These are phyloP conservation scores for Dysdera silvatica DNA, from an alignment of 1,140 invertebrate species.

Conservation along the genomic window DNA sequence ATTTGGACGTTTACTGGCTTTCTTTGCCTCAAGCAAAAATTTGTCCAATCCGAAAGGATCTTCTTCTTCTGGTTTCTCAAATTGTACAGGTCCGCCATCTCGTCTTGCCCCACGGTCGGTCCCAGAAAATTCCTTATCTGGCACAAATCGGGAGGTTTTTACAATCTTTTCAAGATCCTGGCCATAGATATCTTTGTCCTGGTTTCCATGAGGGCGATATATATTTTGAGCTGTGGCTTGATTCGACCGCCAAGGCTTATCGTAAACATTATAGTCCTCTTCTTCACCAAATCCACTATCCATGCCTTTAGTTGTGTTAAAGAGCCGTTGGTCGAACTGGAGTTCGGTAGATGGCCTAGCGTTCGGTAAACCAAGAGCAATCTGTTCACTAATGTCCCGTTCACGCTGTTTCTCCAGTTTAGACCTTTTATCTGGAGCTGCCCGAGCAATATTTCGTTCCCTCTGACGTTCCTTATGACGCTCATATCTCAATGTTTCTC, in stretches of 20 bases:
- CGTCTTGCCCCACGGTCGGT: conserved; percentile 62
- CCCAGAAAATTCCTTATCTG: conserved; percentile 92
- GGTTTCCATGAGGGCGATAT: conserved; percentile 81
- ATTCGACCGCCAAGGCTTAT: conserved; percentile 63
- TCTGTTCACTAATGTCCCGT: conserved; percentile 96
- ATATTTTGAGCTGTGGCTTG: conserved; percentile 77
- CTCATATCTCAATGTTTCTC: conserved; percentile 81
- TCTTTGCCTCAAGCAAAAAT: conserved; percentile 93
- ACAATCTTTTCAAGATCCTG: conserved; percentile 78
- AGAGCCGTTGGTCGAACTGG: conserved; percentile 91
- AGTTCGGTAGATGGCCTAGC: conserved; percentile 61
- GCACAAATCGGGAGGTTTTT: conserved; percentile 77
- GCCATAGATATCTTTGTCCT: conserved; percentile 82
- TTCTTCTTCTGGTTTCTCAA: conserved; percentile 78
- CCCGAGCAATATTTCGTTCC: conserved; percentile 84
- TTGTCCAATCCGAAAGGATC: conserved; percentile 97
- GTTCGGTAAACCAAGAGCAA: conserved; percentile 90
- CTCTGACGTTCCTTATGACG: conserved; percentile 83
- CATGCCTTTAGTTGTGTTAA: conserved; percentile 92
- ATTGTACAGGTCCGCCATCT: conserved; percentile 93
- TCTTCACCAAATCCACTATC: conserved; percentile 96
- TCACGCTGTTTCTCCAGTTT: conserved; percentile 85
- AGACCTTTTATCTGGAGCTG: conserved; percentile 87
- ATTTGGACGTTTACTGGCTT: conserved; percentile 48
- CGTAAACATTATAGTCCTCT: conserved; percentile 96